Conservation (phyloP, 2,113 vertebrate genomes). For the Istiophorus platypterus region DNA sequence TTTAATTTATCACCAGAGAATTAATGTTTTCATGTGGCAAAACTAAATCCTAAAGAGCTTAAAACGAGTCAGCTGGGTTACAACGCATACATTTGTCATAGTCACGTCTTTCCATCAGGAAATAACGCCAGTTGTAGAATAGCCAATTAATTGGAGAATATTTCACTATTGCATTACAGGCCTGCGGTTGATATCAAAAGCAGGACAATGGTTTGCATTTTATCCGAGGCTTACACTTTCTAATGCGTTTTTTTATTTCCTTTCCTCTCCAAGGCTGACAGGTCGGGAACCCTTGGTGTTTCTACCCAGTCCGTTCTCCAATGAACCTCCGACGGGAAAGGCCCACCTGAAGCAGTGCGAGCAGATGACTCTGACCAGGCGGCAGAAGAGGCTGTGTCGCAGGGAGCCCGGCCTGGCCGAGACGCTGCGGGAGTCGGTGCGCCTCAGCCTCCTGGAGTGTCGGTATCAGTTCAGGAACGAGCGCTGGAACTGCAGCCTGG, state of each 20-base stretch:
- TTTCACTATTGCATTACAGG: background rate
- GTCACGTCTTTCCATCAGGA: background rate
- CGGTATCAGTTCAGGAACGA: slow-evolving; percentile 95
- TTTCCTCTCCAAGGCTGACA: slow-evolving; percentile 85
- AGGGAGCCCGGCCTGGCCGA: slow-evolving; percentile 95
- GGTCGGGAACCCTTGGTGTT: slow-evolving; percentile 93
- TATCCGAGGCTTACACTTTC: background rate
- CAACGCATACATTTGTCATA: background rate
- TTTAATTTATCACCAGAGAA: background rate
- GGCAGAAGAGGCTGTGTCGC: slow-evolving; percentile 94
- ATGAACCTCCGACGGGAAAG: slow-evolving; percentile 83
- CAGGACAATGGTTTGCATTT: background rate
- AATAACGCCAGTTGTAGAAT: background rate
- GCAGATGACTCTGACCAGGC: slow-evolving; percentile 90
- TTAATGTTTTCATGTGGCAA: background rate
- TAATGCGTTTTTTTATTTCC: background rate
- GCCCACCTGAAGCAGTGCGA: slow-evolving; percentile 96
- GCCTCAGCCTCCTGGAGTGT: slow-evolving; percentile 93
- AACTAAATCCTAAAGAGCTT: background rate
- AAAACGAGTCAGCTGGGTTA: background rate
- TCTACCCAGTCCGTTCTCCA: slow-evolving; percentile 85
- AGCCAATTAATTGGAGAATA: background rate
- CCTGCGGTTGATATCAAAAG: background rate
- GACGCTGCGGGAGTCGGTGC: slow-evolving; percentile 92
- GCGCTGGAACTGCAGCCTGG: slow-evolving; percentile 99